A percentile compares a stretch with the other conserved stretches of the same genome.
phyloP scores from a whole-genome alignment of 2,797 vertebrate genomes.

The Peromyscus eremicus region DNA sequence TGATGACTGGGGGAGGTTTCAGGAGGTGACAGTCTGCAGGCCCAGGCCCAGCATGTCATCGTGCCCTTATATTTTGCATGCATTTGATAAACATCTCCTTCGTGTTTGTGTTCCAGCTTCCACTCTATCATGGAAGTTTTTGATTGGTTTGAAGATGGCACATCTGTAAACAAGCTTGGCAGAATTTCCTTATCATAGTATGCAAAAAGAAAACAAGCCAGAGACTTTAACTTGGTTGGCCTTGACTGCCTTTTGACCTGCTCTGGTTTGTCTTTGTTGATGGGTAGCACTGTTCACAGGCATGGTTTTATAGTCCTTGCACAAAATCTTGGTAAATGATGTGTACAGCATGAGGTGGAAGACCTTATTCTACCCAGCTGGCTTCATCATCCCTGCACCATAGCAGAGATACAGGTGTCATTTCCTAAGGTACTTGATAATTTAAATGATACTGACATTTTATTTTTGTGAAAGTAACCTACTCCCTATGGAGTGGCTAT shows the following conservation, averaged over 20 bases:
- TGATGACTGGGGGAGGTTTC: background rate
- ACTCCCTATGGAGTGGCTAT: background rate
- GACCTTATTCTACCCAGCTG: constrained; percentile 22
- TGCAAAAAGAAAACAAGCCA: constrained; percentile 67
- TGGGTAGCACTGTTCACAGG: constrained; percentile 35
- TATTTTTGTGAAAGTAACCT: constrained; percentile 54
- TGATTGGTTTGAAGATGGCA: constrained; percentile 21
- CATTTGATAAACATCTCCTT: background rate
- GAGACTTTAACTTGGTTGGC: constrained; percentile 69
- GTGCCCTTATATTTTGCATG: background rate
- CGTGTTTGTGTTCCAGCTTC: constrained; percentile 28
- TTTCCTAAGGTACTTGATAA: constrained; percentile 60
- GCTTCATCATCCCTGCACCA: constrained; percentile 44
- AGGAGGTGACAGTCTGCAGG: background rate
- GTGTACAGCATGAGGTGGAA: constrained; percentile 26
- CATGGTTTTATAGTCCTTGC: constrained; percentile 50
- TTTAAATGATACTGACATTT: constrained; percentile 38
- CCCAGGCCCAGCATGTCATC: background rate
- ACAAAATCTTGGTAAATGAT: constrained; percentile 67
- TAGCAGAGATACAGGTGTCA: constrained; percentile 36
- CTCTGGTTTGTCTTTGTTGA: constrained; percentile 64
- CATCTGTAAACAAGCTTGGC: constrained; percentile 19
- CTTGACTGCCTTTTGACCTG: constrained; percentile 71
- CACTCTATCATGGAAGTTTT: constrained; percentile 10
- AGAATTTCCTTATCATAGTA: constrained; percentile 20